These are phyloP conservation scores for Lepus americanus DNA, from an alignment of 2,113 vertebrate genomes.

Conservation along the genomic window DNA sequence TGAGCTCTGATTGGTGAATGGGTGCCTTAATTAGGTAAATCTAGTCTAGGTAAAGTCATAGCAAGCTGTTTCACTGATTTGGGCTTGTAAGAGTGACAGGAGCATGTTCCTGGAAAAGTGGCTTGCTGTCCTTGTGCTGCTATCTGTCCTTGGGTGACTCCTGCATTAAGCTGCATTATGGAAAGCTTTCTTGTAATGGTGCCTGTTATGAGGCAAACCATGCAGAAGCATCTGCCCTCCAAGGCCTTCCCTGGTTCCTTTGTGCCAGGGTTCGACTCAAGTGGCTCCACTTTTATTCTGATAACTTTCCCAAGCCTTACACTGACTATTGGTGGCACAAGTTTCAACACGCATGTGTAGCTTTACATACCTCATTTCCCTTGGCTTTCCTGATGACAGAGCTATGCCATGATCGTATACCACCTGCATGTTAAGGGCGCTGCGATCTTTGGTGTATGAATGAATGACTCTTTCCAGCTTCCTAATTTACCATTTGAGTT, in stretches of 20 bases:
- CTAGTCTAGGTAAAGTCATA: not conserved
- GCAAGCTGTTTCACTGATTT: not conserved
- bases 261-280: not conserved
- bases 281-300: not conserved
- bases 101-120: not conserved
- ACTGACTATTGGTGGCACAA: not conserved
- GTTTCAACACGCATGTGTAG: not conserved
- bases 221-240: too few relatives aligned
- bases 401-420: not conserved
- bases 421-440: not conserved
- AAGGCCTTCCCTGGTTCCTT: not conserved
- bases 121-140: not conserved
- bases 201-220: not conserved
- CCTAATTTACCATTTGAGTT: not conserved
- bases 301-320: not conserved
- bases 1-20: not conserved
- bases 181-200: not conserved
- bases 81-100: not conserved
- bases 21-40: not conserved
- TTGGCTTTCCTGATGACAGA: not conserved
- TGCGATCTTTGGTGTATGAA: not conserved
- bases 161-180: not conserved
- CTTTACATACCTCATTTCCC: not conserved
- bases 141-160: not conserved
- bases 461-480: conserved; percentile 1